Conservation (phyloP, 2,113 vertebrate genomes). For the Lucifuga dentata region DNA sequence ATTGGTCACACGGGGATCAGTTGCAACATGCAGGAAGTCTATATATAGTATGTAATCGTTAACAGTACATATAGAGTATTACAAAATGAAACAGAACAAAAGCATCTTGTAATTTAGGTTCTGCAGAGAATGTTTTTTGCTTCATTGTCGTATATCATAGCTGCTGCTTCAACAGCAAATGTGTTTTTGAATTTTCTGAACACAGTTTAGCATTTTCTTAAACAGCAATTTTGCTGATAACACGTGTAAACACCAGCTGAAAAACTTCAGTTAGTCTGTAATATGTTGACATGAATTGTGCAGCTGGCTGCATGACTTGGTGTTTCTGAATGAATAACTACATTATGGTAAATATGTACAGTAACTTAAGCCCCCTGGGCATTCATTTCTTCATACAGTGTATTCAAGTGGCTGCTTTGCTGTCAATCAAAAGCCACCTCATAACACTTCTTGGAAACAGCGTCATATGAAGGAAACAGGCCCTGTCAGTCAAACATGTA, state of each 20-base stretch:
- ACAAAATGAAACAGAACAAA: slow-evolving; percentile 36
- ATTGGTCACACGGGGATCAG: slow-evolving; percentile 77
- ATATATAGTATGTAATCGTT: slow-evolving; percentile 67
- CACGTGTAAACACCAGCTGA: slow-evolving; percentile 1
- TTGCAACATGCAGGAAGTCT: slow-evolving; percentile 58
- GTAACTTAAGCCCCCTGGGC: slow-evolving; percentile 31
- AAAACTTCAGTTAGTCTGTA: slow-evolving; percentile 23
- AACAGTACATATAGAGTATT: slow-evolving; percentile 41
- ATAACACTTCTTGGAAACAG: slow-evolving; percentile 26
- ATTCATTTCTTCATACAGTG: slow-evolving; percentile 26
- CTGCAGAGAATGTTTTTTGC: slow-evolving; percentile 17
- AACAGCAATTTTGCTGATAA: slow-evolving; percentile 36
- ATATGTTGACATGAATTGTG: slow-evolving; percentile 30
- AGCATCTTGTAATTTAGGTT: slow-evolving; percentile 22
- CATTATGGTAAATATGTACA: slow-evolving; percentile 46
- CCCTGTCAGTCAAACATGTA: slow-evolving; percentile 63
- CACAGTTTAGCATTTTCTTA: slow-evolving; percentile 24
- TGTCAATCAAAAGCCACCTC: slow-evolving; percentile 64
- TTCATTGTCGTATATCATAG: slow-evolving; percentile 1
- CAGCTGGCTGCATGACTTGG: slow-evolving; percentile 40
- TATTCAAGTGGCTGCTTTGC: slow-evolving; percentile 53
- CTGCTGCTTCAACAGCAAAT: slow-evolving; percentile 21
- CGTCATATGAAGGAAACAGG: slow-evolving; percentile 34
- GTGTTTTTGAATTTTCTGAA: slow-evolving; percentile 18
- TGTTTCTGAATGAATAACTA: slow-evolving; percentile 41